Conservation (phyloP, 2,113 vertebrate genomes). For the Chionomys nivalis region DNA sequence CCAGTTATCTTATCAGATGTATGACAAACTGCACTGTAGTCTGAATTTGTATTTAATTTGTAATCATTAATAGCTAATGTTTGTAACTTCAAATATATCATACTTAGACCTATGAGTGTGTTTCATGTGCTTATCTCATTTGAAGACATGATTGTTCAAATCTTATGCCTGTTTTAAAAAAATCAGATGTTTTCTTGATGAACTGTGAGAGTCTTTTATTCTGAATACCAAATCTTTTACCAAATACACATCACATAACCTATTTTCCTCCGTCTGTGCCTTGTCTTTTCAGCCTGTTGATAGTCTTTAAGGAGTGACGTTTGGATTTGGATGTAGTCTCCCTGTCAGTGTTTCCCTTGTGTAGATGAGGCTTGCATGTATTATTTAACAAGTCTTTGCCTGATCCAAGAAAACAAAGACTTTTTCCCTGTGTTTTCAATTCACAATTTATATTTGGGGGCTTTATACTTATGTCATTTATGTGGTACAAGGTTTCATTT, state of each 20-base stretch:
- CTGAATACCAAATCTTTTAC: neutral
- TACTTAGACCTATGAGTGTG: neutral
- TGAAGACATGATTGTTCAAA: neutral
- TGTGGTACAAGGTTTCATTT: neutral
- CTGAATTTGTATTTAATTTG: conserved; percentile 37
- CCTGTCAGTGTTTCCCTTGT: neutral
- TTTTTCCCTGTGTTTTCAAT: neutral
- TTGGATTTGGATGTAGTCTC: neutral
- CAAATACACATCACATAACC: neutral
- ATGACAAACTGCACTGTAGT: neutral
- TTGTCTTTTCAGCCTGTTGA: neutral
- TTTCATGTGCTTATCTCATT: neutral
- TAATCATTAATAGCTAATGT: neutral
- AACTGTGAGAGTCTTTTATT: neutral
- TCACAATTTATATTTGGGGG: neutral
- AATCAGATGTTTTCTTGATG: neutral
- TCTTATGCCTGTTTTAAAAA: conserved; percentile 10
- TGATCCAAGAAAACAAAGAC: conserved; percentile 5
- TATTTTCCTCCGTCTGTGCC: neutral
- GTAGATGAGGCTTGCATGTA: neutral
- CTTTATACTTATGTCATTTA: neutral
- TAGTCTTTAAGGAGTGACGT: neutral
- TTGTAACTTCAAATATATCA: neutral
- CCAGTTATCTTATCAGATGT: neutral
- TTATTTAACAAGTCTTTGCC: neutral